Conservation (phyloP, 2,888 invertebrate genomes). For the Xestia rhomboidea region DNA sequence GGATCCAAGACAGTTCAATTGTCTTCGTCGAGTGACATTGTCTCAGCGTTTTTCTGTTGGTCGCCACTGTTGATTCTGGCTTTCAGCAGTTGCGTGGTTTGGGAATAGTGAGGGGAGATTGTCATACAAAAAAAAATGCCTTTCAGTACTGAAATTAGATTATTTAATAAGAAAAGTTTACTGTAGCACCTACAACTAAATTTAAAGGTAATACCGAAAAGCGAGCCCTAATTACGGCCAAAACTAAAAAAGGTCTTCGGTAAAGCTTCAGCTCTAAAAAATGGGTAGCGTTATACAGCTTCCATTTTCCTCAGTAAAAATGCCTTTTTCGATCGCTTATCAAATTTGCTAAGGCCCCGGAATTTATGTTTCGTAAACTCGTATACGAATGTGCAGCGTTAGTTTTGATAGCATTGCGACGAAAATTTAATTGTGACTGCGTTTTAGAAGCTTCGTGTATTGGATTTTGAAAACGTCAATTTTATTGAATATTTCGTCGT, state of each 20-base stretch:
- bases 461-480: neutral
- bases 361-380: constrained; percentile 22
- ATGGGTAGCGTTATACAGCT: constrained; percentile 12
- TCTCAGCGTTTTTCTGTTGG: neutral
- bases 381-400: neutral
- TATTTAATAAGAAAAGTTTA: constrained; percentile 18
- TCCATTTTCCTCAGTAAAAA: constrained; percentile 28
- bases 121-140: neutral
- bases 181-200: constrained; percentile 16
- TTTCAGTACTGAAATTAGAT: neutral
- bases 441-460: neutral
- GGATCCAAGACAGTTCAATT: neutral
- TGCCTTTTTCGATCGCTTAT: constrained; percentile 40
- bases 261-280: constrained; percentile 41
- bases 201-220: constrained; percentile 41
- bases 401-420: neutral
- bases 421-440: neutral
- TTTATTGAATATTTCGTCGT: neutral
- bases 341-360: constrained; percentile 37
- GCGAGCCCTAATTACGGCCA: constrained; percentile 33
- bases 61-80: neutral
- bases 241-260: constrained; percentile 21
- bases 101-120: neutral
- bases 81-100: neutral
- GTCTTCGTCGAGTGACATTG: neutral